Evolutionary conservation across 1,140 invertebrate genomes (phyloP), one percentile per base, ranked within the genome.

Genomic region (Nylanderia fulva): DNA sequence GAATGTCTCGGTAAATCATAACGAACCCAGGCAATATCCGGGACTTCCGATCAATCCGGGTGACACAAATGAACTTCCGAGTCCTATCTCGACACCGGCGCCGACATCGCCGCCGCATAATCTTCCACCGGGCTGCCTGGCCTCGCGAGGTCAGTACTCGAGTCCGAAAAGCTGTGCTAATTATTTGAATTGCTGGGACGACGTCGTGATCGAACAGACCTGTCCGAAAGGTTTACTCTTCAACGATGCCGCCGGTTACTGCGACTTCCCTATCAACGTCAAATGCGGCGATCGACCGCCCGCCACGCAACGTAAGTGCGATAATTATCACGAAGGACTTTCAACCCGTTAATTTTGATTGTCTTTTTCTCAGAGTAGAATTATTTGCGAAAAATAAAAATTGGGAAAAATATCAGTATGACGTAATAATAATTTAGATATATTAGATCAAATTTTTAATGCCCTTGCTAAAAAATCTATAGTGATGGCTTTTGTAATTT

Each of bases 141-240:
- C 74, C 21, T 79, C 90, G 1, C 86, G 96, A 56, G 96, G 96
- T 29, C 96, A 96, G 89, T 96, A 96, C 82, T 95, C 96, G 0
- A 96, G 96, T 33, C 93, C 94, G 0, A 95, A 94, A 11, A 94
- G 95, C 11, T 97, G 97, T 89, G 95, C 95, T 29, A 96, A 95
- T 88, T 97, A 96, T 90, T 85, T 97, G 0, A 97, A 97, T 90
- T 97, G 97, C 85, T 97, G 96, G 97, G 96, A 97, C 86, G 96
- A 96, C 1, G 94, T 95, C 56, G 96, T 95, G 0, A 93, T 96
- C 7, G 96, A 97, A 85, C 96, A 97, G 90, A 94, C 95, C 13
- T 97, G 97, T 87, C 96, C 96, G 0, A 91, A 92, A 15, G 96
- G 96, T 11, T 89, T 97, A 0, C 90, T 96, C 0, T 97, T 97